Evolutionary conservation across 2,113 vertebrate species (phyloP).

Genomic region (Cinclus mexicanus): DNA sequence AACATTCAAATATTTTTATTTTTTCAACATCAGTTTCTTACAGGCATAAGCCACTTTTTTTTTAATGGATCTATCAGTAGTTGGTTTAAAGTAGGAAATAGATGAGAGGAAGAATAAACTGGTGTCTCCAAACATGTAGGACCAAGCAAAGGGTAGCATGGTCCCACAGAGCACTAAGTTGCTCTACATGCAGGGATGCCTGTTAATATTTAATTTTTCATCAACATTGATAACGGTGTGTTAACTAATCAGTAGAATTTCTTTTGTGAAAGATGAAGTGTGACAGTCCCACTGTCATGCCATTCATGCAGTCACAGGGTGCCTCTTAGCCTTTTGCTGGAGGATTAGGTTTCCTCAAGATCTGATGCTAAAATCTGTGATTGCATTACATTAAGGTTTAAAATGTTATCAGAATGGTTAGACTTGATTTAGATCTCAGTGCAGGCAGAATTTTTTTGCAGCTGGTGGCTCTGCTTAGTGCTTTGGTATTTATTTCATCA

Average conservation of each 20-base stretch:
- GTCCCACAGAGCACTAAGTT: not conserved
- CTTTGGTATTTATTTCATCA: not conserved
- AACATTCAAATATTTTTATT: not conserved
- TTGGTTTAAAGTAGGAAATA: not conserved
- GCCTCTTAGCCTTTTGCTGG: not conserved
- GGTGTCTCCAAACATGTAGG: not conserved
- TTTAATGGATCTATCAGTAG: not conserved
- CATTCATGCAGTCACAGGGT: not conserved
- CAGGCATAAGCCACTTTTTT: not conserved
- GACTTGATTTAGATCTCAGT: not conserved
- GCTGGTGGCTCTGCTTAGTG: not conserved
- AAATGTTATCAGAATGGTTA: not conserved
- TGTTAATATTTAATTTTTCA: not conserved
- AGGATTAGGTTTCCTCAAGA: not conserved
- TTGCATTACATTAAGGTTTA: not conserved
- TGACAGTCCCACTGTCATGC: not conserved
- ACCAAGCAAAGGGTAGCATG: not conserved
- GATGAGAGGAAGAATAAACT: not conserved
- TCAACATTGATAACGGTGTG: accelerated
- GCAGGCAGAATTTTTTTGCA: not conserved
- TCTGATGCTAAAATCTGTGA: not conserved
- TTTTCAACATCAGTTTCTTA: not conserved
- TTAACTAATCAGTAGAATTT: not conserved
- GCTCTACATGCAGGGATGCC: not conserved
- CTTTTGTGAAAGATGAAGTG: not conserved